These are phyloP conservation scores for Psittacula derbiana DNA, from an alignment of 2,797 vertebrate genomes.

Conservation along the genomic window DNA sequence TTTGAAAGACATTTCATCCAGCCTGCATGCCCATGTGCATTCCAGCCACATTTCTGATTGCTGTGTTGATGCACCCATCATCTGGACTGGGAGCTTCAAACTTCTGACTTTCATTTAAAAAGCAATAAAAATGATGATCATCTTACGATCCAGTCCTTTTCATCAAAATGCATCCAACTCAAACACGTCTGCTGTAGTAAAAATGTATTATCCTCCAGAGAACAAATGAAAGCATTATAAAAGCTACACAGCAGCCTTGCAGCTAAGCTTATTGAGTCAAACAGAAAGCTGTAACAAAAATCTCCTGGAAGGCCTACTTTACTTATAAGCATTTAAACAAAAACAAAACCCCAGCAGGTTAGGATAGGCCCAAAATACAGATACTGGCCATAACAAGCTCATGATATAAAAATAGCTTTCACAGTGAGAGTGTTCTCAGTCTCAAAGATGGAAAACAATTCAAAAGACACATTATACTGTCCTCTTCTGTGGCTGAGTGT, in stretches of 20 bases:
- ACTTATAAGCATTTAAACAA: slow-evolving; percentile 14
- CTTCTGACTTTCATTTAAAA: neutral
- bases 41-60: neutral
- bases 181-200: neutral
- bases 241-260: neutral
- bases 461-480: neutral
- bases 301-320: slow-evolving; percentile 9
- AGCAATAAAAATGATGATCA: neutral
- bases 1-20: neutral
- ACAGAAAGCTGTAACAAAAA: slow-evolving; percentile 1
- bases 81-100: neutral
- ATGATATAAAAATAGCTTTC: neutral
- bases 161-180: neutral
- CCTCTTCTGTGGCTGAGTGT: neutral
- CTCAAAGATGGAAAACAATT: slow-evolving; percentile 7
- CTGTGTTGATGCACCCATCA: neutral
- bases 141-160: neutral
- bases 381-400: neutral
- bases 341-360: slow-evolving; percentile 4
- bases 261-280: neutral
- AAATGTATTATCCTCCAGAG: neutral
- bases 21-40: neutral
- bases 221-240: slow-evolving; percentile 11
- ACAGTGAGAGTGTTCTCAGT: neutral
- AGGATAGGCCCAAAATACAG: neutral